Base-by-base conservation (phyloP, 2,113 vertebrate species). In the Pedionomus torquatus region DNA sequence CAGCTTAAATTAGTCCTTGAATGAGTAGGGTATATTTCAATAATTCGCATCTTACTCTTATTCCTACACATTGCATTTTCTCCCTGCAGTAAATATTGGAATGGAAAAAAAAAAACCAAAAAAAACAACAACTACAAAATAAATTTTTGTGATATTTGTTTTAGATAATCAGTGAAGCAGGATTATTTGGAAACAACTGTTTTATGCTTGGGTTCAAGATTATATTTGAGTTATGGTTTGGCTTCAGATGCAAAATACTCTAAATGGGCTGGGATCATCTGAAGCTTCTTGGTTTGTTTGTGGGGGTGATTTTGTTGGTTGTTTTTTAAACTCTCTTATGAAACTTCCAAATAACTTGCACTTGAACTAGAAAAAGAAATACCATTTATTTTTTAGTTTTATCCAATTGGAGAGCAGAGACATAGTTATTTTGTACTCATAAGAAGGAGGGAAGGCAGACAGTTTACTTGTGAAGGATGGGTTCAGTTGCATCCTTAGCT, bases 291-390 rank as follows among this genome's bases (percentile, higher is more conserved):
- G 3, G 5, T 14, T 52, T 46, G 2, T 19, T 71, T 63, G 28
- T 52, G 37, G 6, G 5, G 0, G 1, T 28, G 13, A 43, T 39
- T 12, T 44, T 43, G 28, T 13, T 54, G 17, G 2, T 44, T 58
- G 26, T 23, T 21, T 81, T 55, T 70, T 60, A 25, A 76, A 33
- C 13, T 24, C 9, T 44, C 6, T 77, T 88, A 26, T 37, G 43
- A 68, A 71, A 68, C 21, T 41, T 72, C 17, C 51, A 41, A 70
- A 55, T 41, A 69, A 39, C 30, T 30, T 81, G 35, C 76, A 41
- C 20, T 16, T 55, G 24, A 66, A 37, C 33, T 55, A 77, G 20
- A 74, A 76, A 49, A 1, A 14, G 8, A 19, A 8, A 19, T 18
- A 7, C 35, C 33, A 43, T n/a, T 31, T 18, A 14, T 35, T 72